phyloP scores from a whole-genome alignment of 2,888 invertebrate species.

The Melanostoma scalare region DNA sequence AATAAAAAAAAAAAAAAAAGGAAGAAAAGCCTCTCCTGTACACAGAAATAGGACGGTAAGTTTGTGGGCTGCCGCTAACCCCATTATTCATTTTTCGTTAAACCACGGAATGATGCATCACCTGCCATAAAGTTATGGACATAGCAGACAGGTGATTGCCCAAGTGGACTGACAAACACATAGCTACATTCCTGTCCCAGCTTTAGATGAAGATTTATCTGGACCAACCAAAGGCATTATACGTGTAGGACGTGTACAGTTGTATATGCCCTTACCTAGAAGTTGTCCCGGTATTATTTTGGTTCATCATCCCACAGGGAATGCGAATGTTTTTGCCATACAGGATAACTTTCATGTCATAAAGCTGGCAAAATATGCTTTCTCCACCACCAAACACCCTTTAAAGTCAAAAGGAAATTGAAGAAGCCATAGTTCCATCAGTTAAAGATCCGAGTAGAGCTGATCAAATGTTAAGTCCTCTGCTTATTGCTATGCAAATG shows the following conservation, averaged over 20 bases:
- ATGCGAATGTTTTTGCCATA: background rate
- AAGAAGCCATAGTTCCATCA: background rate
- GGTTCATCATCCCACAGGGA: background rate
- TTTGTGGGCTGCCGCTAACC: slow-evolving; percentile 6
- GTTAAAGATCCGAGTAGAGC: slow-evolving; percentile 5
- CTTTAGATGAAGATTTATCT: slow-evolving; percentile 62
- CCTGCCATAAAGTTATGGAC: slow-evolving; percentile 21
- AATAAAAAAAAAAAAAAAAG: no score
- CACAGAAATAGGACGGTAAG: slow-evolving; percentile 19
- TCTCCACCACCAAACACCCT: background rate
- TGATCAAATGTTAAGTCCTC: slow-evolving; percentile 55
- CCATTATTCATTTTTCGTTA: slow-evolving; percentile 33
- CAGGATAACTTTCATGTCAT: background rate
- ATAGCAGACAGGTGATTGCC: slow-evolving; percentile 34
- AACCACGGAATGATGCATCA: slow-evolving; percentile 43
- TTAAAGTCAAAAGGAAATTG: background rate
- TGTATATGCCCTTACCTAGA: slow-evolving; percentile 1
- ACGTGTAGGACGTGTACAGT: background rate
- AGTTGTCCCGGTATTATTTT: slow-evolving; percentile 12
- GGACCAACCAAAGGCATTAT: background rate
- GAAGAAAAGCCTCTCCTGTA: background rate
- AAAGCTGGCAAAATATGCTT: background rate
- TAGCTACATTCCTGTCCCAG: slow-evolving; percentile 10
- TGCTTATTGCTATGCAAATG: slow-evolving; percentile 60
- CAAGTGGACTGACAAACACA: slow-evolving; percentile 36